These are phyloP conservation scores for Promerops cafer DNA, from an alignment of 2,113 vertebrate species.

Conservation along the genomic window DNA sequence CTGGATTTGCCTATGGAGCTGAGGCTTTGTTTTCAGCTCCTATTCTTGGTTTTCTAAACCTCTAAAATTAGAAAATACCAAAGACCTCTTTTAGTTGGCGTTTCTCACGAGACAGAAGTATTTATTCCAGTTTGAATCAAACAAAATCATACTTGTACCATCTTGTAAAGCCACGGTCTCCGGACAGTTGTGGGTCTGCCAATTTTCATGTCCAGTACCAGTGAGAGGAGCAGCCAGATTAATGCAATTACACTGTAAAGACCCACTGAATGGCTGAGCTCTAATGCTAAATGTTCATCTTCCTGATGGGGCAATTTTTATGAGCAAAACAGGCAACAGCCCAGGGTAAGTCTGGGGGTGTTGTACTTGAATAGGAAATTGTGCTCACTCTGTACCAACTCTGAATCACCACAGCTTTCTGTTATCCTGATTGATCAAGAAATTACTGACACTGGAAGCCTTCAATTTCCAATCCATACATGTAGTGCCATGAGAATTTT, in stretches of 20 bases:
- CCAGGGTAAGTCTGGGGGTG: background rate
- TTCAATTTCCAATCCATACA: background rate
- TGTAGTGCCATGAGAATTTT: background rate
- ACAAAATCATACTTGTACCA: background rate
- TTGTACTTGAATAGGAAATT: background rate
- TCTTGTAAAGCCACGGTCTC: background rate
- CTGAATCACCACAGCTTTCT: background rate
- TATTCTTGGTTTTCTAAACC: background rate
- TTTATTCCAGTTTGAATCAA: background rate
- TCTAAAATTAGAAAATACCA: background rate
- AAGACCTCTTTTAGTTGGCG: background rate
- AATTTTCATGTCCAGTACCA: background rate
- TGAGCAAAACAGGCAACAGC: background rate
- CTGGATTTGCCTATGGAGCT: background rate
- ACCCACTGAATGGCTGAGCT: background rate
- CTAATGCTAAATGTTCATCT: background rate
- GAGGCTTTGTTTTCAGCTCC: background rate
- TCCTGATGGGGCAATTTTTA: background rate
- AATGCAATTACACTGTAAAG: background rate
- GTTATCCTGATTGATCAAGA: background rate
- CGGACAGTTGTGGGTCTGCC: background rate
- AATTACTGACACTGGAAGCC: background rate
- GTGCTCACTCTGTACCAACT: background rate
- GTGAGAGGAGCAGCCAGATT: background rate
- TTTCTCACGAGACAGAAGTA: background rate